Conservation (phyloP, 2,888 invertebrate genomes). For the Drosophila mulleri region DNA sequence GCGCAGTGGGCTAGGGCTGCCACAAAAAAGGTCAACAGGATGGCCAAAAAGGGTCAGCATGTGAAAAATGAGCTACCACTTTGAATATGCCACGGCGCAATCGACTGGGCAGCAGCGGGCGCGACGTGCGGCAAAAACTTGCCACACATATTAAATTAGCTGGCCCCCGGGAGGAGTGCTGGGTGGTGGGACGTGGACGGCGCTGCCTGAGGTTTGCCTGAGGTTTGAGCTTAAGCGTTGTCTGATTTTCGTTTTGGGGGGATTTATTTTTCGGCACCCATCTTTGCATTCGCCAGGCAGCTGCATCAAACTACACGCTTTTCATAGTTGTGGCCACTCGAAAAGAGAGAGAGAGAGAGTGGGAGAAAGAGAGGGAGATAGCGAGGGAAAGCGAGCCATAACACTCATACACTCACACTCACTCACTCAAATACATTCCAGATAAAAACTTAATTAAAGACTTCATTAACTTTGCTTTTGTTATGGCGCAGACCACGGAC, state of each 20-base stretch:
- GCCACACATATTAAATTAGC: constrained; percentile 67
- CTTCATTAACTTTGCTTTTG: constrained; percentile 70
- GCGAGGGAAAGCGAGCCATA: constrained; percentile 14
- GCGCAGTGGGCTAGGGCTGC: background rate
- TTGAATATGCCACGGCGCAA: constrained; percentile 51
- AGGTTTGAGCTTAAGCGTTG: constrained; percentile 46
- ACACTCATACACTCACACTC: constrained; percentile 15
- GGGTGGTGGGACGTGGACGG: background rate
- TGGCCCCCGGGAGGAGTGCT: constrained; percentile 13
- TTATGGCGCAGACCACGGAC: constrained; percentile 30
- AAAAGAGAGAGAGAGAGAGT: constrained; percentile 8
- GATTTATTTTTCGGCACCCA: constrained; percentile 42
- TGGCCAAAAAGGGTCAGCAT: constrained; percentile 59
- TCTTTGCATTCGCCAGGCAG: constrained; percentile 30
- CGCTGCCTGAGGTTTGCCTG: constrained; percentile 12
- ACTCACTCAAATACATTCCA: constrained; percentile 17
- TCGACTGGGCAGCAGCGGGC: constrained; percentile 11
- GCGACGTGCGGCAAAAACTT: constrained; percentile 2
- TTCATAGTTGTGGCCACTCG: constrained; percentile 43
- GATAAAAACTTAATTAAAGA: constrained; percentile 73
- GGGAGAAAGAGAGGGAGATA: constrained; percentile 2
- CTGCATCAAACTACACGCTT: constrained; percentile 30
- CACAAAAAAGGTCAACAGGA: constrained; percentile 66
- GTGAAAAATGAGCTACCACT: constrained; percentile 70
- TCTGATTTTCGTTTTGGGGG: constrained; percentile 36